A percentile compares a stretch with the other conserved stretches of the same genome.
phyloP scores from a whole-genome alignment of 2,888 invertebrate species.

The Protophormia terraenovae region DNA sequence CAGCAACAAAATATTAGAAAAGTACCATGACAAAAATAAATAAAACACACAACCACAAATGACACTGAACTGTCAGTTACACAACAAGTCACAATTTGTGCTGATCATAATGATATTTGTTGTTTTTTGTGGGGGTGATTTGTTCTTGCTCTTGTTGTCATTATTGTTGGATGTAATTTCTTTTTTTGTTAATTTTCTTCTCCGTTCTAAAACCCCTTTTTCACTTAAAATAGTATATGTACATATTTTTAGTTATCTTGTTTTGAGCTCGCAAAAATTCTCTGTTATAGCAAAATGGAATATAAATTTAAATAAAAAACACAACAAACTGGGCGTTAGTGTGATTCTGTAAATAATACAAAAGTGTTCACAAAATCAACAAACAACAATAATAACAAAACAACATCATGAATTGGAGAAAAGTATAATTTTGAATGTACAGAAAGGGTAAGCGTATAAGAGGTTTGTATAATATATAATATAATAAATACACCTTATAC shows the following conservation, averaged over 20 bases:
- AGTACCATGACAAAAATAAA: background rate
- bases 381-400: constrained; percentile 18
- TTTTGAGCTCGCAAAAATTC: background rate
- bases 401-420: constrained; percentile 42
- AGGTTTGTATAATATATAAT: background rate
- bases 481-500: too few species aligned
- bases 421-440: constrained; percentile 1
- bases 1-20: background rate
- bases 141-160: background rate
- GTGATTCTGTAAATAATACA: constrained; percentile 43
- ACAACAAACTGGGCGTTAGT: constrained; percentile 46
- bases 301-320: constrained; percentile 45
- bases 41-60: constrained; percentile 32
- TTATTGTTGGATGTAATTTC: background rate
- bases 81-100: constrained; percentile 43
- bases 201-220: background rate
- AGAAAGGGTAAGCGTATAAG: background rate
- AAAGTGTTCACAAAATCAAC: constrained; percentile 14
- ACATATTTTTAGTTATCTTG: background rate
- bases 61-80: constrained; percentile 60
- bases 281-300: constrained; percentile 13
- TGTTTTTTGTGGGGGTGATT: constrained; percentile 2
- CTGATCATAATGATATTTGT: constrained; percentile 54
- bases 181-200: constrained; percentile 39
- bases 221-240: background rate